These are phyloP conservation scores for Peucedramus taeniatus DNA, from an alignment of 2,113 vertebrate genomes.

Conservation along the genomic window DNA sequence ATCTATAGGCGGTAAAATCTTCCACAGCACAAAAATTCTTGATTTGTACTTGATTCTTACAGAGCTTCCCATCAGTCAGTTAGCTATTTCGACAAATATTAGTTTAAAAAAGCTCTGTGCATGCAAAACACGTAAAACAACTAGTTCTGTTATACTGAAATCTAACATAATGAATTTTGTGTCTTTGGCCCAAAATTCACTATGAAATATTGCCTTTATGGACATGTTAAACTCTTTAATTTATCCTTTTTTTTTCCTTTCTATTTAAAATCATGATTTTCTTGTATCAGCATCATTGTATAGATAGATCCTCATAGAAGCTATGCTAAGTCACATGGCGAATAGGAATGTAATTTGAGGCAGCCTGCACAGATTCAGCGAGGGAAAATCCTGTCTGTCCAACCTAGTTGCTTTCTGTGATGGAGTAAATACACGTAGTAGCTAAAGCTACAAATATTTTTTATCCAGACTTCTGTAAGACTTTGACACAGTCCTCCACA, in stretches of 20 bases:
- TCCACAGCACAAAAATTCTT: background rate
- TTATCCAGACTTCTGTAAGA: background rate
- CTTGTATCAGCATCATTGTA: background rate
- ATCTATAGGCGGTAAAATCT: background rate
- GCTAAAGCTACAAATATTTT: background rate
- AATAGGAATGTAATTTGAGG: background rate
- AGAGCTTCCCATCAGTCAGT: background rate
- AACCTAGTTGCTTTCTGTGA: background rate
- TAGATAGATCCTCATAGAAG: background rate
- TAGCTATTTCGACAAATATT: background rate
- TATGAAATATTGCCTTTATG: background rate
- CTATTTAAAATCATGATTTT: background rate
- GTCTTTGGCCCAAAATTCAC: background rate
- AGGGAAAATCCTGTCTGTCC: background rate
- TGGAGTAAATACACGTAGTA: too few relatives aligned
- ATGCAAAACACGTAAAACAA: background rate
- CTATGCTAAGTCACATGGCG: background rate
- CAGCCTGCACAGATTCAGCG: accelerated
- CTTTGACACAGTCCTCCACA: background rate
- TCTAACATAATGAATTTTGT: background rate
- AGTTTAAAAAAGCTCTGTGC: accelerated
- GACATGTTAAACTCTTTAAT: background rate
- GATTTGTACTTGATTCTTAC: background rate
- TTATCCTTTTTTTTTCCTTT: background rate
- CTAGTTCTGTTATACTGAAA: background rate